phyloP scores from a whole-genome alignment of 2,797 vertebrate species.

The Rachycentron canadum region DNA sequence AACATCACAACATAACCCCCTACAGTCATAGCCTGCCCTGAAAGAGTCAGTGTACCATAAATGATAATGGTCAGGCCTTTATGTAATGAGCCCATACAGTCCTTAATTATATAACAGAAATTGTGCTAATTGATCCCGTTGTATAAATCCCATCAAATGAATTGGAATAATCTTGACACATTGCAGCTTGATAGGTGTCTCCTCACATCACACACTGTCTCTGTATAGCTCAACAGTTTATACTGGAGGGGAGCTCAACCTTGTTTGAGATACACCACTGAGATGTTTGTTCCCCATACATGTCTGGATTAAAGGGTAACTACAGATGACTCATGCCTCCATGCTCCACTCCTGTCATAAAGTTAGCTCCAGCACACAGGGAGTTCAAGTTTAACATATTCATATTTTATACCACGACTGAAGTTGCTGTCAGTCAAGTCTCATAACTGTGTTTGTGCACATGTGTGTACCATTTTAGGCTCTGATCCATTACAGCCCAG shows the following conservation, averaged over 20 bases:
- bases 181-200: conserved; percentile 2
- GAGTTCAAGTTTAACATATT: conserved; percentile 58
- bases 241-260: background rate
- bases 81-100: conserved; percentile 41
- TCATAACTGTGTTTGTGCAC: conserved; percentile 11
- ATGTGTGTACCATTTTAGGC: conserved; percentile 60
- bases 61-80: conserved; percentile 33
- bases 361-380: conserved; percentile 37
- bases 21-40: conserved; percentile 39
- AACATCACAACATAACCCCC: conserved; percentile 32
- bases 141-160: background rate
- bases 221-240: background rate
- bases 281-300: conserved; percentile 10
- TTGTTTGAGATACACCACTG: background rate
- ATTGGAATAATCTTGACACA: background rate
- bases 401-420: conserved; percentile 60
- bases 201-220: background rate
- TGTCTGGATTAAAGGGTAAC: conserved; percentile 48
- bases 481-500: conserved; percentile 59
- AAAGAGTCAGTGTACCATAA: conserved; percentile 54
- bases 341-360: conserved; percentile 14
- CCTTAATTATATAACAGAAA: conserved; percentile 35
- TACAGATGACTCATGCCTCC: conserved; percentile 43
- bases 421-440: conserved; percentile 63
- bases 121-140: background rate